These are phyloP conservation scores for Heteropelma amictum DNA, from an alignment of 2,888 invertebrate genomes.

Conservation along the genomic window DNA sequence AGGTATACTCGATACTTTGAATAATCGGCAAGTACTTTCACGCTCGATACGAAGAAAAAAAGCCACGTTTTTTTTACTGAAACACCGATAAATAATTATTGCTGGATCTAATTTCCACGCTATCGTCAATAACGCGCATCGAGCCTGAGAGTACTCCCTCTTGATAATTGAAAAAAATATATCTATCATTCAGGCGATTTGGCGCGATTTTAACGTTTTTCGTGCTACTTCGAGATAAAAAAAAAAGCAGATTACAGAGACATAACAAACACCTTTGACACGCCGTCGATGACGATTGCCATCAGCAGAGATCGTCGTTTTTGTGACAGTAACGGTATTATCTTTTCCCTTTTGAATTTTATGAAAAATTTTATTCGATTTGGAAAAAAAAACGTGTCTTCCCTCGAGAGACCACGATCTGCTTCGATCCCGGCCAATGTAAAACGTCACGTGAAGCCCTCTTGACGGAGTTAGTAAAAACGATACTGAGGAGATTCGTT, in stretches of 20 bases:
- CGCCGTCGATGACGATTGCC: slow-evolving; percentile 49
- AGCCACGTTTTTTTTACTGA: neutral
- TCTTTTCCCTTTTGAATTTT: neutral
- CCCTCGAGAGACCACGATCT: slow-evolving; percentile 15
- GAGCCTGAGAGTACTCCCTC: slow-evolving; percentile 50
- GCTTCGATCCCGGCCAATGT: slow-evolving; percentile 49
- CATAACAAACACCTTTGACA: slow-evolving; percentile 50
- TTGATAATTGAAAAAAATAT: neutral
- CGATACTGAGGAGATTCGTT: slow-evolving; percentile 23
- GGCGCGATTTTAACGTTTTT: slow-evolving; percentile 22
- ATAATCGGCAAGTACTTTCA: slow-evolving; percentile 57
- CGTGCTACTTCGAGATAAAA: slow-evolving; percentile 44
- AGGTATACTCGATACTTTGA: slow-evolving; percentile 46
- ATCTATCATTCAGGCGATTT: slow-evolving; percentile 15
- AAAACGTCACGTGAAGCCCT: slow-evolving; percentile 49
- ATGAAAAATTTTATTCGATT: too few species aligned
- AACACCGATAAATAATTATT: too few species aligned
- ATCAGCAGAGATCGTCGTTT: slow-evolving; percentile 52
- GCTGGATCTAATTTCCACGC: neutral
- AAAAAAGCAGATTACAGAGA: slow-evolving; percentile 50
- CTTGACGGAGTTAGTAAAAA: slow-evolving; percentile 52
- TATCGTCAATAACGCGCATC: neutral
- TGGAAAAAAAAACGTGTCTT: neutral
- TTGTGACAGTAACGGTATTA: neutral
- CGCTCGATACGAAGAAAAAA: slow-evolving; percentile 11